phyloP scores from a whole-genome alignment of 1,140 invertebrate genomes.

The Aricia agestis region DNA sequence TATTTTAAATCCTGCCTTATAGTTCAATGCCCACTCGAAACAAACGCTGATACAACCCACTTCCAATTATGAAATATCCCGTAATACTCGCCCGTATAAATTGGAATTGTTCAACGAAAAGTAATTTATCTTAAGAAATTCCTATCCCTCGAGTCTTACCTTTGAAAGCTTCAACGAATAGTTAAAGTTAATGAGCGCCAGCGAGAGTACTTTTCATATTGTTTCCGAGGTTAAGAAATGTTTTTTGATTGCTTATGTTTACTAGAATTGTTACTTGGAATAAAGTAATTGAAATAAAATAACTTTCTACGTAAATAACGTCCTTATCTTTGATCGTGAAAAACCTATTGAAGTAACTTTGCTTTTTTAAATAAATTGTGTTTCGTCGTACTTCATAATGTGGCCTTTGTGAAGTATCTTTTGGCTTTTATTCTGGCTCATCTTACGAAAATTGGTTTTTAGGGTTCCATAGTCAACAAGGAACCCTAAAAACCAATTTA shows the following conservation, averaged over 20 bases:
- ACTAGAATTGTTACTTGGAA: constrained; percentile 1
- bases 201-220: neutral
- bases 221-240: neutral
- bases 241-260: constrained; percentile 6
- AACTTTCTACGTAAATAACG: neutral
- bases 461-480: no score
- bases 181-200: neutral
- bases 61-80: neutral
- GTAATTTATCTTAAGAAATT: constrained; percentile 1
- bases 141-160: neutral
- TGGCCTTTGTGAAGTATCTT: neutral
- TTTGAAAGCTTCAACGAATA: neutral
- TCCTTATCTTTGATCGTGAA: neutral
- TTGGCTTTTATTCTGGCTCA: neutral
- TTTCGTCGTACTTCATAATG: neutral
- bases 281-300: neutral
- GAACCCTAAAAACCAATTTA: no score
- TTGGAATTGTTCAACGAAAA: constrained; percentile 5
- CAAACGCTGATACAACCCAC: neutral
- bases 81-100: neutral
- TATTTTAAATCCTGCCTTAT: no score
- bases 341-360: neutral
- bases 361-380: neutral
- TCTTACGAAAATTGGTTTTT: neutral
- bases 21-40: neutral